Evolutionary conservation across 2,888 invertebrate species (phyloP).

Genomic region (Limnephilus marmoratus): DNA sequence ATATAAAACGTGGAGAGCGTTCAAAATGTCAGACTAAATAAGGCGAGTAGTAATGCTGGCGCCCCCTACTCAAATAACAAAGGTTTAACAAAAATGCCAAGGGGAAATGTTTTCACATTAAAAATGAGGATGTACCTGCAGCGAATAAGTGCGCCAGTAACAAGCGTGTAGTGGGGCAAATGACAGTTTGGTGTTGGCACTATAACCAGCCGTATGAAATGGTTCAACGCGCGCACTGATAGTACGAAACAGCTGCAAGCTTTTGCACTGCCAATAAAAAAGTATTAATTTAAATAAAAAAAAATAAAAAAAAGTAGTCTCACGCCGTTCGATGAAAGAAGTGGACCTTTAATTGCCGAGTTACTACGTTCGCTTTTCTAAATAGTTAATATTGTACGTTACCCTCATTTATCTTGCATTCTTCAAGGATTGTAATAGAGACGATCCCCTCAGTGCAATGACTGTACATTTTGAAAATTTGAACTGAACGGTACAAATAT

Average conservation of each 20-base stretch:
- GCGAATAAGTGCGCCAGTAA: not conserved
- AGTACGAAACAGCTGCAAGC: not conserved
- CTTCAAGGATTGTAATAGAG: not conserved
- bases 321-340: no score
- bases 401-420: not conserved
- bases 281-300: no score
- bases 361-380: not conserved
- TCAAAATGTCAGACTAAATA: slow-evolving; percentile 61
- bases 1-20: slow-evolving; percentile 43
- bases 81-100: slow-evolving; percentile 50
- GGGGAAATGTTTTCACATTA: slow-evolving; percentile 30
- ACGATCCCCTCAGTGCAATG: not conserved
- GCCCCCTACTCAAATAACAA: slow-evolving; percentile 36
- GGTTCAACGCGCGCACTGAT: slow-evolving; percentile 18
- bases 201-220: not conserved
- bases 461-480: not conserved
- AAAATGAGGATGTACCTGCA: not conserved
- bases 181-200: not conserved
- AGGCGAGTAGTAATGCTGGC: slow-evolving; percentile 35
- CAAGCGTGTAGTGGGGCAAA: not conserved
- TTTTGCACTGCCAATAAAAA: not conserved
- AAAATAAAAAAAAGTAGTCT: no score
- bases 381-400: no score
- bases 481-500: not conserved
- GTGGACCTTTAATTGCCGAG: not conserved